Evolutionary conservation across 2,113 vertebrate species (phyloP).

Genomic region (Embiotoca jacksoni): DNA sequence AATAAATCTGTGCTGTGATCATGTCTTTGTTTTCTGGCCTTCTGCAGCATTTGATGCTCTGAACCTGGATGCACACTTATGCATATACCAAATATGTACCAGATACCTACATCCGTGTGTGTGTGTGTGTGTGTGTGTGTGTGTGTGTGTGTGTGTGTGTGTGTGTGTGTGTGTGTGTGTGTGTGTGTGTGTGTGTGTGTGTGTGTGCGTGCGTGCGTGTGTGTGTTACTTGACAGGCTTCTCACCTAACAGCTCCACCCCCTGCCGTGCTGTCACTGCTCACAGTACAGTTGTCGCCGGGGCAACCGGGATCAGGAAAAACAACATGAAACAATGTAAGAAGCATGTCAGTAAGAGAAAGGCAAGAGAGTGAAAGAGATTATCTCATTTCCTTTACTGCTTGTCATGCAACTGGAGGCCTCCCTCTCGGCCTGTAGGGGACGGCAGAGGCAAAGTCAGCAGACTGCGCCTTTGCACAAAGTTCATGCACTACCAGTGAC

Average conservation of each 20-base stretch:
- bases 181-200: background rate
- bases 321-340: conserved; percentile 76
- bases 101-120: background rate
- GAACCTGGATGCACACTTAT: background rate
- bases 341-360: conserved; percentile 68
- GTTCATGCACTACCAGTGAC: conserved; percentile 25
- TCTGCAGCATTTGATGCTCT: conserved; percentile 33
- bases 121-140: background rate
- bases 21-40: conserved; percentile 25
- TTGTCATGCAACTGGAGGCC: conserved; percentile 66
- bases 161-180: background rate
- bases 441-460: conserved; percentile 48
- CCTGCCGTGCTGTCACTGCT: conserved; percentile 73
- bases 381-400: conserved; percentile 74
- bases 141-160: conserved; percentile 2
- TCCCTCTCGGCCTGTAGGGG: conserved; percentile 51
- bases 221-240: conserved; percentile 53
- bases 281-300: conserved; percentile 48
- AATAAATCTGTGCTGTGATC: conserved; percentile 19
- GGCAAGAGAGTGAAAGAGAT: conserved; percentile 68
- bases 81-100: too few relatives aligned
- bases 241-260: conserved; percentile 68
- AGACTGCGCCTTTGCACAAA: conserved; percentile 21
- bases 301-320: conserved; percentile 73
- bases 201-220: background rate